Percentiles rank a stretch among this genome's conserved stretches.
Evolutionary conservation across 2,113 vertebrate genomes (phyloP).

Genomic region (Cettia cetti): DNA sequence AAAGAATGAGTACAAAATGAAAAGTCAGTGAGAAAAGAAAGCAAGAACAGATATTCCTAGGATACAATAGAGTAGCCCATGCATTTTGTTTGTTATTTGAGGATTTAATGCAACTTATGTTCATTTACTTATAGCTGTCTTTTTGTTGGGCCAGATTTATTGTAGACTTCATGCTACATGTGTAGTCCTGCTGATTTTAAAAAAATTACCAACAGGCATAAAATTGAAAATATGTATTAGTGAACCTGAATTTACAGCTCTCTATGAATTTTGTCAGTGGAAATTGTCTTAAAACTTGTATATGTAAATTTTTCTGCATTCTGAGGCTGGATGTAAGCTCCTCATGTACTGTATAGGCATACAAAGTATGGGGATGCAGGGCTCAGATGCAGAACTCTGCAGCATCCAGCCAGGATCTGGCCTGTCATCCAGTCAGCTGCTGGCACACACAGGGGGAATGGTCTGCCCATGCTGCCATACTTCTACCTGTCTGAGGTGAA

Average conservation of each 20-base stretch:
- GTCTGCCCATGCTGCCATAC: fast-evolving
- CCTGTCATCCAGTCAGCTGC: neutral
- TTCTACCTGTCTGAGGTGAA: neutral
- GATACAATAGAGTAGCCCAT: neutral
- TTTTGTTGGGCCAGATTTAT: neutral
- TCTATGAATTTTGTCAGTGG: neutral
- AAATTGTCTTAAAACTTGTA: neutral
- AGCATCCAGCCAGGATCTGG: neutral
- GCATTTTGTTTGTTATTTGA: neutral
- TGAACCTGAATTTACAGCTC: neutral
- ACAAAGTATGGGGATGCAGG: too few species aligned
- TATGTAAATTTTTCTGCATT: neutral
- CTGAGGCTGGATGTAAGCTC: neutral
- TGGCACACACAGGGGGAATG: neutral
- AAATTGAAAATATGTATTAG: neutral
- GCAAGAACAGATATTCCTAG: neutral
- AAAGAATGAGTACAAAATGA: neutral
- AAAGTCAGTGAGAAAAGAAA: neutral
- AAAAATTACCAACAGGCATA: neutral
- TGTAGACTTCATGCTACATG: neutral
- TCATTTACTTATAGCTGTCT: neutral
- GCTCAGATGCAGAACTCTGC: neutral
- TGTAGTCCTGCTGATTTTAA: neutral
- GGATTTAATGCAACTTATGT: neutral
- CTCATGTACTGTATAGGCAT: neutral